Percentiles rank a stretch among this genome's conserved stretches.
Evolutionary conservation across 1,140 invertebrate genomes (phyloP).

Genomic region (Cecropterus lyciades): DNA sequence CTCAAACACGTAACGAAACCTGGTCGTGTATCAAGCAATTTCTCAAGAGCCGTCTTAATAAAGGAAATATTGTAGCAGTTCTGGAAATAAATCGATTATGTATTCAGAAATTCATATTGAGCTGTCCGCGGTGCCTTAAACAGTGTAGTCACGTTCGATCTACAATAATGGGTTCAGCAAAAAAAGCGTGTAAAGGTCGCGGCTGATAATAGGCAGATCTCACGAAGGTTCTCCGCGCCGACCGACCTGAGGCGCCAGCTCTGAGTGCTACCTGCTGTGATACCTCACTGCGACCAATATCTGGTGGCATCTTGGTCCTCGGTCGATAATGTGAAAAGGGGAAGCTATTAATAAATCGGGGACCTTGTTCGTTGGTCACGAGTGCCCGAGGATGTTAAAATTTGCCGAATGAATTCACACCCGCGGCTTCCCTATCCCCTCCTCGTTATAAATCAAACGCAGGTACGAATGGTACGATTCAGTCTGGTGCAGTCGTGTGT

Average conservation of each 20-base stretch:
- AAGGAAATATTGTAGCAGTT: conserved; percentile 44
- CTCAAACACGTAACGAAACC: conserved; percentile 5
- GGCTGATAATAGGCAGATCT: conserved; percentile 67
- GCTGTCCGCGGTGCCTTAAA: conserved; percentile 60
- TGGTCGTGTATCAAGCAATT: conserved; percentile 19
- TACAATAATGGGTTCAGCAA: conserved; percentile 49
- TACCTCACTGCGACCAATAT: conserved; percentile 50
- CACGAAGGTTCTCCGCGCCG: conserved; percentile 62
- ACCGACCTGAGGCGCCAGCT: conserved; percentile 59
- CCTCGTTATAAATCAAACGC: conserved; percentile 80
- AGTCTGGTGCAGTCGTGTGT: conserved; percentile 66
- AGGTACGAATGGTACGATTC: conserved; percentile 72
- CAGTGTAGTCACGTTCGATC: conserved; percentile 60
- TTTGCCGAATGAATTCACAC: conserved; percentile 70
- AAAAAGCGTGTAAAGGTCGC: conserved; percentile 65
- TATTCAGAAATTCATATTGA: conserved; percentile 63
- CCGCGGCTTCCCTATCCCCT: conserved; percentile 67
- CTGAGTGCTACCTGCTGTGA: conserved; percentile 66
- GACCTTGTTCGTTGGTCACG: conserved; percentile 47
- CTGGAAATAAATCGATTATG: conserved; percentile 57
- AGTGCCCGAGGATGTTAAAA: conserved; percentile 52
- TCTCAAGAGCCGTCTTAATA: conserved; percentile 31
- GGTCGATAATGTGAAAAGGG: conserved; percentile 1
- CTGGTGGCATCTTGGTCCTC: conserved; percentile 17
- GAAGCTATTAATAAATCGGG: conserved; percentile 31